Base-by-base conservation (phyloP, 2,888 invertebrate species). In the Drosophila neutralis region DNA sequence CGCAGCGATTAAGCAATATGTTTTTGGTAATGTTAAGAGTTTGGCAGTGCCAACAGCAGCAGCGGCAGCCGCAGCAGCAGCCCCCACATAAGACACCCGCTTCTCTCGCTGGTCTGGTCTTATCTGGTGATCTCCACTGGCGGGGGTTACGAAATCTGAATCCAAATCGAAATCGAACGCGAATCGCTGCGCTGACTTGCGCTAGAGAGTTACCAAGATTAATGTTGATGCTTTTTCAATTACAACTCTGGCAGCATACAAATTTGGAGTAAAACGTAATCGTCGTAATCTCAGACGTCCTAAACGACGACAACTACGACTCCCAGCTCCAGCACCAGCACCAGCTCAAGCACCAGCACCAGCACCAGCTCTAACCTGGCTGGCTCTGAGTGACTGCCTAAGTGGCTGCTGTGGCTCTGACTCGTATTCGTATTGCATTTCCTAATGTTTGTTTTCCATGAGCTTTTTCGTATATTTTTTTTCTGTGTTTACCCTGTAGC, bases 171-270 rank as follows among this genome's bases (percentile, higher is more conserved):
- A 82, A 87, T 83, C 87, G 76, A 79, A 73, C 36, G 62, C 69
- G 73, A 75, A 75, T 67, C 73, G 73, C 59, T 69, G 57, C 36
- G 59, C 54, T 67, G 76, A 73, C 69, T 81, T 75, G 79, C 70
- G 64, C 76, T 56, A 38, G 76, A 80, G 82, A 84, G 87, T 90
- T 83, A 91, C 91, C 82, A 91, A 91, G 92, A 91, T 91, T 91
- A 91, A 91, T 91, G 92, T 91, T 91, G 91, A 91, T 91, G 91
- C 90, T 89, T 91, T 91, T 91, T 91, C 92, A 91, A 91, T 91
- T 91, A 91, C 91, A 91, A 87, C 86, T 87, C 78, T 87, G 89
- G 87, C 89, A 87, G 86, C 87, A 90, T 87, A 90, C 90, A 89
- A 91, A 90, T 90, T 90, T 90, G 89, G 89, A 90, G 87, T 91